Evolutionary conservation across 2,113 vertebrate genomes (phyloP).

Genomic region (Furnarius figulus): DNA sequence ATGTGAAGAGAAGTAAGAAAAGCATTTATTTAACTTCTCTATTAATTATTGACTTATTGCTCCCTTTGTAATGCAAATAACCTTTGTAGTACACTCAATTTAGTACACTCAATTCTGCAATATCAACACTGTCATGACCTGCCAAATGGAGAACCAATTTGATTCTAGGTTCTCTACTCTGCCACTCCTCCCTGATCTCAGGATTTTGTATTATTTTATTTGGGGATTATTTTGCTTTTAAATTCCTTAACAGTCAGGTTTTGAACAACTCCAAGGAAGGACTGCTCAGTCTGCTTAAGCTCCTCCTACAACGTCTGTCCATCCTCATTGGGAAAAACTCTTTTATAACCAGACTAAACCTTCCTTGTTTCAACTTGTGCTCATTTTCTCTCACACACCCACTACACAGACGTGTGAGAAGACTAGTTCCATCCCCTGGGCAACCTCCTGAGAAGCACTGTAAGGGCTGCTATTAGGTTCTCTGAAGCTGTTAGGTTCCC

Average conservation of each 20-base stretch:
- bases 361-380: background rate
- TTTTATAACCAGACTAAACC: background rate
- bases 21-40: background rate
- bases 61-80: background rate
- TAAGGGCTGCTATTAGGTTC: background rate
- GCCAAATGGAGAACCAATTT: background rate
- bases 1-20: background rate
- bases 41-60: background rate
- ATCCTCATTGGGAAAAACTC: background rate
- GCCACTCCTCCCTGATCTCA: rapidly evolving
- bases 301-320: background rate
- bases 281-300: background rate
- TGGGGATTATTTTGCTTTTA: background rate
- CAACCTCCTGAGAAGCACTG: background rate
- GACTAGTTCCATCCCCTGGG: background rate
- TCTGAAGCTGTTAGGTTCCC: background rate
- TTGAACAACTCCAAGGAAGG: background rate
- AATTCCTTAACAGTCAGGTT: background rate
- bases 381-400: background rate
- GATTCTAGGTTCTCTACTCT: background rate
- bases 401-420: background rate
- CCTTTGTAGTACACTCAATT: background rate
- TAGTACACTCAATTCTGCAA: background rate
- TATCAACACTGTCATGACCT: background rate
- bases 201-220: background rate